Percentiles rank a stretch among this genome's conserved stretches.
Evolutionary conservation across 2,888 invertebrate species (phyloP).

Genomic region (Colletes collaris): DNA sequence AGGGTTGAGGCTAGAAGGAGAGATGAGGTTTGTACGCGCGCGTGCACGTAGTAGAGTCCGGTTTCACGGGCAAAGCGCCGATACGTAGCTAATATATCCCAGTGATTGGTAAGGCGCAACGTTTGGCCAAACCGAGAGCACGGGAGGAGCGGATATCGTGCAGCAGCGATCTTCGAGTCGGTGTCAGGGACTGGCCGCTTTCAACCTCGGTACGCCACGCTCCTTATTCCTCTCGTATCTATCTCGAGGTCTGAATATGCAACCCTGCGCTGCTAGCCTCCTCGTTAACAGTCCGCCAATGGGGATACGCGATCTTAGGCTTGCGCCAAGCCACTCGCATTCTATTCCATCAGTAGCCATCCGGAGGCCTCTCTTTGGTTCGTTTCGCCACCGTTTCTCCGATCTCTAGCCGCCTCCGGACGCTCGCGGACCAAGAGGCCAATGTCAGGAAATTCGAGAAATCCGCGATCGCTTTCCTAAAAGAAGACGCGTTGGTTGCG

Average conservation of each 20-base stretch:
- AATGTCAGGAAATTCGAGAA: too few species aligned
- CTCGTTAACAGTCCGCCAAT: conserved; percentile 80
- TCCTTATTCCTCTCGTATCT: conserved; percentile 70
- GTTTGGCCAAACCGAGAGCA: conserved; percentile 58
- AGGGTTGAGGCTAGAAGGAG: background rate
- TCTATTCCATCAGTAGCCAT: conserved; percentile 47
- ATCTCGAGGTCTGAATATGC: conserved; percentile 54
- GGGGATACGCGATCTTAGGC: conserved; percentile 49
- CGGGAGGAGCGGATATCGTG: conserved; percentile 77
- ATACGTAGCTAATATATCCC: conserved; percentile 67
- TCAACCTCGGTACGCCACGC: conserved; percentile 71
- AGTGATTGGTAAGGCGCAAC: conserved; percentile 9
- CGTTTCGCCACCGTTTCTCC: background rate
- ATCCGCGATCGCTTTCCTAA: background rate
- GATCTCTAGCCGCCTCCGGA: background rate
- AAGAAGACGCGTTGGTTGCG: too few species aligned
- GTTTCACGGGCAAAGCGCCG: background rate
- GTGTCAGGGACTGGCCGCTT: conserved; percentile 74
- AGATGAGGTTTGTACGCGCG: background rate
- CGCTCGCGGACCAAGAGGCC: too few species aligned
- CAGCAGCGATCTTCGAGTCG: conserved; percentile 76
- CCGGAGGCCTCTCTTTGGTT: too few species aligned
- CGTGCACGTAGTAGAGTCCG: background rate
- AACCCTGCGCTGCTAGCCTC: conserved; percentile 45
- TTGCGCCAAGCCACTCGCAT: conserved; percentile 75